Percentiles rank a stretch among this genome's conserved stretches.
Conservation (phyloP, 2,888 invertebrate genomes). For the Cenopis cana region DNA sequence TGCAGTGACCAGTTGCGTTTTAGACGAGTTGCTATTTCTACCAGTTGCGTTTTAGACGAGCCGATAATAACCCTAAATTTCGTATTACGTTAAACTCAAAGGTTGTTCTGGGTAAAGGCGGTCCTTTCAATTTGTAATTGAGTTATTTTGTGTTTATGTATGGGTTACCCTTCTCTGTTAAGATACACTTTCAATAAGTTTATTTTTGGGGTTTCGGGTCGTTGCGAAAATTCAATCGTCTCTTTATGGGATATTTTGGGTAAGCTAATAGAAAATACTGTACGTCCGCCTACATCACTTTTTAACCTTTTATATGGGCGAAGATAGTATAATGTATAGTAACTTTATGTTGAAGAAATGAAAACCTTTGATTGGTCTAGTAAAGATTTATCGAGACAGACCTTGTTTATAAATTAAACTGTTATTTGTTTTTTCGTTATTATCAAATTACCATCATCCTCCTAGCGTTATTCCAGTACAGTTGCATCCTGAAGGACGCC, state of each 20-base stretch:
- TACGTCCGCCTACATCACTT: background rate
- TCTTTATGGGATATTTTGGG: background rate
- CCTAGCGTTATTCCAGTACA: too few species aligned
- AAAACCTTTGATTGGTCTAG: too few species aligned
- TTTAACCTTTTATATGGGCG: background rate
- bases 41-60: too few species aligned
- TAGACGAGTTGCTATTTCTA: too few species aligned
- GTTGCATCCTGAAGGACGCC: too few species aligned
- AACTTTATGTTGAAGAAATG: background rate
- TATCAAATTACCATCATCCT: too few species aligned
- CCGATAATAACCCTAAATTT: too few species aligned
- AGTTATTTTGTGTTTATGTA: slow-evolving; percentile 5
- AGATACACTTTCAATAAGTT: background rate
- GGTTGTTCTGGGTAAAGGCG: background rate
- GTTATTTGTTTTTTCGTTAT: too few species aligned
- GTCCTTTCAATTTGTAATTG: slow-evolving; percentile 3
- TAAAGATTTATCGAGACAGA: background rate
- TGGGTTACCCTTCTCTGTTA: background rate
- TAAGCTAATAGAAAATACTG: background rate
- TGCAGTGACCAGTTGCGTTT: too few species aligned
- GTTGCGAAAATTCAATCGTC: background rate
- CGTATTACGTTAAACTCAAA: background rate
- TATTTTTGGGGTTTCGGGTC: background rate
- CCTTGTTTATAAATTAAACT: background rate
- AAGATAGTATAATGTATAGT: background rate